These are phyloP conservation scores for Drosophila kuntzei DNA, from an alignment of 2,888 invertebrate species.

Conservation along the genomic window DNA sequence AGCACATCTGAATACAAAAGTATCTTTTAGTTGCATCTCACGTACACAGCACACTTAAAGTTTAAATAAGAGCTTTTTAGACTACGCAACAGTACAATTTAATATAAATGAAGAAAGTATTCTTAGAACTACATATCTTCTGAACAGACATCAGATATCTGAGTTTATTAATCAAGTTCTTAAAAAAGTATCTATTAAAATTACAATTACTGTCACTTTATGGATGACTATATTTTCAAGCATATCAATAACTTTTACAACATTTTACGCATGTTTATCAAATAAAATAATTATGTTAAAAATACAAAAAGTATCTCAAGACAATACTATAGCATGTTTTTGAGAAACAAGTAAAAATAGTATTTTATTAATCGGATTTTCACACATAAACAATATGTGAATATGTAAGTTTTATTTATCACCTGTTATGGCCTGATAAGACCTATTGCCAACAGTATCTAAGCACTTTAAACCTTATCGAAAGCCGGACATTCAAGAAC, in stretches of 20 bases:
- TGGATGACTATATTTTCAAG: too few species aligned
- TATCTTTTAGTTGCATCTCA: slow-evolving; percentile 18
- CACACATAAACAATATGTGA: background rate
- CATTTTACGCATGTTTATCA: background rate
- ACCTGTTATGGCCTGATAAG: slow-evolving; percentile 19
- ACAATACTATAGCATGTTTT: background rate
- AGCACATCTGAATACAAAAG: slow-evolving; percentile 6
- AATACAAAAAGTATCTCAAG: background rate
- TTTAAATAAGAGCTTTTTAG: background rate
- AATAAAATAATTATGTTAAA: background rate
- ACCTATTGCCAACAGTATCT: slow-evolving; percentile 5
- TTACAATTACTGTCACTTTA: too few species aligned
- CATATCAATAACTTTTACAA: too few species aligned
- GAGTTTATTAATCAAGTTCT: background rate
- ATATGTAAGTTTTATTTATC: slow-evolving; percentile 4
- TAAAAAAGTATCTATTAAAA: too few species aligned
- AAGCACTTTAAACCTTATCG: slow-evolving; percentile 32
- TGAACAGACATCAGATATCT: background rate
- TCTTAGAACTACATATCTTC: background rate
- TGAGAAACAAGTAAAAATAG: background rate
- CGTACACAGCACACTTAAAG: background rate
- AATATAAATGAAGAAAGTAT: background rate
- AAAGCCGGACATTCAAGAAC: slow-evolving; percentile 1
- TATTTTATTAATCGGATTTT: background rate
- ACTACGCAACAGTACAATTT: background rate